A percentile compares a stretch with the other conserved stretches of the same genome.
These are phyloP conservation scores for Ips nitidus DNA, from an alignment of 1,140 invertebrate species.

Conservation along the genomic window DNA sequence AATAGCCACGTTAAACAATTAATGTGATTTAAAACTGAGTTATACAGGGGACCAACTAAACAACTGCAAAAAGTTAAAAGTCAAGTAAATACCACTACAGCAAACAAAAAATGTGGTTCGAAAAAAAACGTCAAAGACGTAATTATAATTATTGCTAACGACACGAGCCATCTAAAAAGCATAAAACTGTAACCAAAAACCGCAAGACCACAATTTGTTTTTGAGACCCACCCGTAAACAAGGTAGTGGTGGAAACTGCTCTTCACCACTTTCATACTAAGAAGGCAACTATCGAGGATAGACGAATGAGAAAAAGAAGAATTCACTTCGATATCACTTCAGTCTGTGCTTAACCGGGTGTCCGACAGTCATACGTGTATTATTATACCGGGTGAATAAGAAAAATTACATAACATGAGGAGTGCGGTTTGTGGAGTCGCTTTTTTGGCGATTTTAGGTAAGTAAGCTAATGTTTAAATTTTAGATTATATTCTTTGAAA, in stretches of 20 bases:
- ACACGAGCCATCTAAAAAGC: too few species aligned
- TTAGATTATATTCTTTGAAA: too few species aligned
- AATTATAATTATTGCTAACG: too few species aligned
- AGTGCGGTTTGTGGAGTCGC: conserved; percentile 14
- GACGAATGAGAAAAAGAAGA: conserved; percentile 25
- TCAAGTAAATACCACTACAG: too few species aligned
- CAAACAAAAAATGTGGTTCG: too few species aligned
- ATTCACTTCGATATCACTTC: conserved; percentile 18
- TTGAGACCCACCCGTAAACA: not conserved
- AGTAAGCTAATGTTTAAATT: not conserved
- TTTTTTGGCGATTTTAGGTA: conserved; percentile 11
- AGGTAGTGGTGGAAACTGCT: conserved; percentile 24
- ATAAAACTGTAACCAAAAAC: too few species aligned
- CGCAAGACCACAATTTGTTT: not conserved
- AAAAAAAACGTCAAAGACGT: too few species aligned
- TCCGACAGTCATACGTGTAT: not conserved
- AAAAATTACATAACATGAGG: conserved; percentile 10
- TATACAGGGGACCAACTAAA: not conserved
- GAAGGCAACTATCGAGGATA: conserved; percentile 27
- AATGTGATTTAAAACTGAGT: not conserved
- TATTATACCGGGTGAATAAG: conserved; percentile 20
- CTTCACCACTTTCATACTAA: conserved; percentile 30
- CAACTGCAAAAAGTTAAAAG: too few species aligned
- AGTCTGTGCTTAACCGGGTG: conserved; percentile 19
- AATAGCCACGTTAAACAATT: not conserved